phyloP scores from a whole-genome alignment of 2,888 invertebrate species.

The Drosophila macrospina region DNA sequence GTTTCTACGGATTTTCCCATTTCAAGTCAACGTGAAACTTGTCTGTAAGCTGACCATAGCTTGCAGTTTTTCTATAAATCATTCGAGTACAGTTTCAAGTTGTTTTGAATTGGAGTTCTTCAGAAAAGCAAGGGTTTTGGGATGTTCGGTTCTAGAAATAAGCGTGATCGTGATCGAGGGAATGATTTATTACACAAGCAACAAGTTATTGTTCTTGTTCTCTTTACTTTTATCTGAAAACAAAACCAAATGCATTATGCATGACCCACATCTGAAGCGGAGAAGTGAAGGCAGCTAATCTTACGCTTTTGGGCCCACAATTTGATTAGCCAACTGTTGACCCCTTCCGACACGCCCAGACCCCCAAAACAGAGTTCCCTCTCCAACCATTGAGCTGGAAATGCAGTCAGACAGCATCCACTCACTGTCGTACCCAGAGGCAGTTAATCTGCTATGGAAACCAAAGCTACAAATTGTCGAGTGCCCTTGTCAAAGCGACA shows the following conservation, averaged over 20 bases:
- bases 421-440: conserved; percentile 11
- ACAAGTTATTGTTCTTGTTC: conserved; percentile 23
- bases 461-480: conserved; percentile 41
- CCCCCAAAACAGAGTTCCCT: conserved; percentile 1
- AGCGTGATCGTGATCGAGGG: neutral
- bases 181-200: conserved; percentile 23
- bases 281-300: conserved; percentile 29
- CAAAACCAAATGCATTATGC: conserved; percentile 24
- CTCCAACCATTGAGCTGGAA: conserved; percentile 17
- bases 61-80: too few species aligned
- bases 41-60: conserved; percentile 3
- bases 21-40: conserved; percentile 3
- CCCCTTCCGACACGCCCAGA: conserved; percentile 38
- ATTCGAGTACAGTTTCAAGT: neutral
- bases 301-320: conserved; percentile 40
- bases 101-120: neutral
- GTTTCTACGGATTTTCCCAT: conserved; percentile 6
- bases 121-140: neutral
- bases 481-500: conserved; percentile 59
- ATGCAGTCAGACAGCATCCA: conserved; percentile 75
- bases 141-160: neutral
- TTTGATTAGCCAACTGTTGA: conserved; percentile 64
- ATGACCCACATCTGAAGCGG: conserved; percentile 37
- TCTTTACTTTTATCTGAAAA: conserved; percentile 9
- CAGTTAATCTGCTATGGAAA: conserved; percentile 21